phyloP scores from a whole-genome alignment of 2,888 invertebrate species.

The Epistrophella euchroma region DNA sequence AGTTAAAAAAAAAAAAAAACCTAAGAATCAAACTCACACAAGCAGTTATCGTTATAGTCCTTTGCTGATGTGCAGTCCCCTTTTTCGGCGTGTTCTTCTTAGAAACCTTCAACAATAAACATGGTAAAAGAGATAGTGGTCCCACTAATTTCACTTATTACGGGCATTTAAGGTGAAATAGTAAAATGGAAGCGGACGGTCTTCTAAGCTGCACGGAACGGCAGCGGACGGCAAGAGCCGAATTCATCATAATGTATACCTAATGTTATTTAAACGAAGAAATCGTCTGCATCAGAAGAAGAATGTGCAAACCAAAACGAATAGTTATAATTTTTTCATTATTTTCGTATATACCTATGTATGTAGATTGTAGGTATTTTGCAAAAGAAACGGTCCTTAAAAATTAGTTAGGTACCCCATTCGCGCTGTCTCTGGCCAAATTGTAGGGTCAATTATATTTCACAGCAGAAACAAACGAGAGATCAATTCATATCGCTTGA shows the following conservation, averaged over 20 bases:
- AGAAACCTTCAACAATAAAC: constrained; percentile 51
- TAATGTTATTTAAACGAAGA: background rate
- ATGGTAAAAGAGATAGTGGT: constrained; percentile 57
- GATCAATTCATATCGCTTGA: constrained; percentile 45
- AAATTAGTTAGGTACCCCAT: background rate
- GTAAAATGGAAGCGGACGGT: constrained; percentile 54
- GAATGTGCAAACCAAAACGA: constrained; percentile 68
- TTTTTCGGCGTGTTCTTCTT: constrained; percentile 55
- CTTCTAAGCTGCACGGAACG: constrained; percentile 11
- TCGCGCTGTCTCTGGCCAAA: constrained; percentile 35
- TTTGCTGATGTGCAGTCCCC: constrained; percentile 16
- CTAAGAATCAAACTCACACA: constrained; percentile 47
- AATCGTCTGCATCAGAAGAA: constrained; percentile 38
- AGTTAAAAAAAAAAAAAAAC: constrained; percentile 30
- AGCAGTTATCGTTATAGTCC: constrained; percentile 45
- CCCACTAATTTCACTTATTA: constrained; percentile 74
- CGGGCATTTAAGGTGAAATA: constrained; percentile 72
- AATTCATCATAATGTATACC: background rate
- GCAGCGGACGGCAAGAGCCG: background rate
- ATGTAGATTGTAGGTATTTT: too few relatives aligned
- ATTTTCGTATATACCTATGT: constrained; percentile 49
- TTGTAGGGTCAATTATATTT: constrained; percentile 29
- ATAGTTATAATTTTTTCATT: constrained; percentile 74
- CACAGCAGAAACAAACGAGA: background rate
- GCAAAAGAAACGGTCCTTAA: constrained; percentile 28